phyloP scores from a whole-genome alignment of 2,888 invertebrate genomes.

The Cephus rjabovi region DNA sequence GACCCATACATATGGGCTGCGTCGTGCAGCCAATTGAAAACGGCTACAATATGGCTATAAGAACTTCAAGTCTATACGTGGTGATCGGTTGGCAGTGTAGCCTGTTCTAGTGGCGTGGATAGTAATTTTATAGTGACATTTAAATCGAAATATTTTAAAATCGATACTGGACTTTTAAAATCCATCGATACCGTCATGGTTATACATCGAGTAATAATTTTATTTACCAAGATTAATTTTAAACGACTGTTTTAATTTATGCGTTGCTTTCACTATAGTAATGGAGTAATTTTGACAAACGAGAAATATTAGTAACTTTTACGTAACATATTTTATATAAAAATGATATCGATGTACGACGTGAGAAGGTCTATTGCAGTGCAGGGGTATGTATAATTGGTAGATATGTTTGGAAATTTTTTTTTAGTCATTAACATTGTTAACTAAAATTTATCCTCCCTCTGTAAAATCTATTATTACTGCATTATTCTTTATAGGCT shows the following conservation, averaged over 20 bases:
- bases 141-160: neutral
- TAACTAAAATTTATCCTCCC: too few relatives aligned
- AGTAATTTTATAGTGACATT: neutral
- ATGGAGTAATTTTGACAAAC: neutral
- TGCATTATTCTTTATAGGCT: too few relatives aligned
- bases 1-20: neutral
- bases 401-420: neutral
- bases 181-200: neutral
- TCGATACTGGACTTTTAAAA: neutral
- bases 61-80: neutral
- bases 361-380: constrained; percentile 54
- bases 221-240: neutral
- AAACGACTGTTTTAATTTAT: neutral
- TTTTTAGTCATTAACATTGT: too few relatives aligned
- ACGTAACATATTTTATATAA: constrained; percentile 2
- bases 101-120: neutral
- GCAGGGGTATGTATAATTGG: constrained; percentile 46
- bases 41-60: neutral
- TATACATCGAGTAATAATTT: neutral
- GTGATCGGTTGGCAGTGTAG: neutral
- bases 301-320: neutral
- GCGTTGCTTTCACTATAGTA: neutral
- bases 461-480: too few relatives aligned
- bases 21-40: neutral
- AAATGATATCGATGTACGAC: constrained; percentile 59